phyloP scores from a whole-genome alignment of 2,888 invertebrate genomes.

The Epinotia demarniana region DNA sequence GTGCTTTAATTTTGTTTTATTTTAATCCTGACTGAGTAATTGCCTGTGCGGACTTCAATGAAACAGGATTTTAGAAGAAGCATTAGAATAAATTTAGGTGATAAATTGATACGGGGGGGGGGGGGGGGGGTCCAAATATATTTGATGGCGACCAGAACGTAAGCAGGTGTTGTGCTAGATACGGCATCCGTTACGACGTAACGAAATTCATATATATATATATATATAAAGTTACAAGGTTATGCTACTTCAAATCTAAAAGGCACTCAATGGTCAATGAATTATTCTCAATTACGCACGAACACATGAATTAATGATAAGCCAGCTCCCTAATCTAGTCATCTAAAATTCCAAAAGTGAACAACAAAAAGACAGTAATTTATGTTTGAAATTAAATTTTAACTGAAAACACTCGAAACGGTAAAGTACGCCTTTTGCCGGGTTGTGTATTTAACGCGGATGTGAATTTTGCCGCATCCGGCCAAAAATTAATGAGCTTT shows the following conservation, averaged over 20 bases:
- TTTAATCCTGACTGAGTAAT: not conserved
- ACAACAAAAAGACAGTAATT: conserved; percentile 82
- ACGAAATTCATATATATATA: conserved; percentile 7
- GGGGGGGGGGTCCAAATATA: not conserved
- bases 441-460: conserved; percentile 83
- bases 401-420: conserved; percentile 78
- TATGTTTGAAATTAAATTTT: conserved; percentile 79
- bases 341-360: conserved; percentile 78
- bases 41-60: not conserved
- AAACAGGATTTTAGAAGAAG: not conserved
- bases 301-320: conserved; percentile 71
- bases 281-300: conserved; percentile 65
- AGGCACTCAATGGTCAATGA: conserved; percentile 65
- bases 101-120: too few species aligned
- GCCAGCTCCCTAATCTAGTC: conserved; percentile 66
- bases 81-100: not conserved
- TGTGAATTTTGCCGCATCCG: conserved; percentile 82
- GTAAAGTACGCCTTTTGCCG: conserved; percentile 71
- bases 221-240: conserved; percentile 14
- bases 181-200: not conserved
- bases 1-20: conserved; percentile 17
- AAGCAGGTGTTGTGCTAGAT: not conserved
- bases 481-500: conserved; percentile 83
- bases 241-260: conserved; percentile 22
- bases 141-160: not conserved